Evolutionary conservation across 2,113 vertebrate species (phyloP).

Genomic region (Pygoscelis antarcticus): DNA sequence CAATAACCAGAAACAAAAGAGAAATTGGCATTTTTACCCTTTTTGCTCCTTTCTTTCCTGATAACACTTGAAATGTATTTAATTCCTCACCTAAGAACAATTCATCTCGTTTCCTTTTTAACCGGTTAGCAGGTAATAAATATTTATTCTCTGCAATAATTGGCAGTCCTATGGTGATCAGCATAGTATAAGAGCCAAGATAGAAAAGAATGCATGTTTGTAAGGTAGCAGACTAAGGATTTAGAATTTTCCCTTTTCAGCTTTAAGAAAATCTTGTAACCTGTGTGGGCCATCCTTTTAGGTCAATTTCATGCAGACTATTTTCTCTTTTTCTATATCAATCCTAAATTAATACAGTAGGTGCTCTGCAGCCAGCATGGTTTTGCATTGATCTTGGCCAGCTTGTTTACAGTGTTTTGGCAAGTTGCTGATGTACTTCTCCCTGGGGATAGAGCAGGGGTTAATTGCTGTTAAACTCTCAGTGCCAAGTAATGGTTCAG

Average conservation of each 20-base stretch:
- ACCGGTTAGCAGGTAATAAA: background rate
- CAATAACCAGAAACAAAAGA: background rate
- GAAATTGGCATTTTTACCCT: background rate
- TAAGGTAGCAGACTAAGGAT: background rate
- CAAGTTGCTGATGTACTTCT: conserved; percentile 85
- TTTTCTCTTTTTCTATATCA: conserved; percentile 58
- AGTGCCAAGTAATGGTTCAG: conserved; percentile 84
- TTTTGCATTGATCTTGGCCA: conserved; percentile 80
- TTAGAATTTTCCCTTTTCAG: background rate
- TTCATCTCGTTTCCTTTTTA: background rate
- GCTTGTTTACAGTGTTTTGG: conserved; percentile 90
- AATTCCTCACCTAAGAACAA: background rate
- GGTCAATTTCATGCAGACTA: conserved; percentile 62
- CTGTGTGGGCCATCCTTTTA: conserved; percentile 17
- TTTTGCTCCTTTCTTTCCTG: background rate
- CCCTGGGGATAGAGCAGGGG: conserved; percentile 84
- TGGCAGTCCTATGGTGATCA: background rate
- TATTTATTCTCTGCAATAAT: background rate
- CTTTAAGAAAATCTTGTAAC: conserved; percentile 27
- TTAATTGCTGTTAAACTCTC: conserved; percentile 91
- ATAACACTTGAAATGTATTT: background rate
- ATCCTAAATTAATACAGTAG: conserved; percentile 77
- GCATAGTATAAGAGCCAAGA: background rate
- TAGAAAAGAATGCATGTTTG: background rate
- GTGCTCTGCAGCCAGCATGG: conserved; percentile 70